Percentiles rank a stretch among this genome's conserved stretches.
Evolutionary conservation across 2,797 vertebrate species (phyloP).

Genomic region (Chrosomus eos): DNA sequence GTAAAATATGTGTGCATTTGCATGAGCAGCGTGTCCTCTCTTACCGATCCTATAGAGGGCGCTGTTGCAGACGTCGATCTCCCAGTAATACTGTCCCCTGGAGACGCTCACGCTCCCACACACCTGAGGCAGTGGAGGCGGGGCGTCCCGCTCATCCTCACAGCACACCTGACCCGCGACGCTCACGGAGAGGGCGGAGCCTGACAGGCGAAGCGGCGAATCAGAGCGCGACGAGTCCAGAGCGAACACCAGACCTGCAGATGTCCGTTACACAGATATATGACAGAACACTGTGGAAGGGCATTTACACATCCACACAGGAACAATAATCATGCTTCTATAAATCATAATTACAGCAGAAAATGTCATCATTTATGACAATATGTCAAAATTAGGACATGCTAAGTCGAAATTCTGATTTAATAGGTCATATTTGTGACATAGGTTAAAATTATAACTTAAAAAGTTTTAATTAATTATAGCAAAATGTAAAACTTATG

Average conservation of each 20-base stretch:
- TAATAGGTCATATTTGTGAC: neutral
- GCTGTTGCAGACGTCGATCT: conserved; percentile 80
- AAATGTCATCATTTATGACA: too few relatives aligned
- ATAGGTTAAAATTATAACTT: neutral
- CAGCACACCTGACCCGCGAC: conserved; percentile 44
- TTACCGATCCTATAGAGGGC: conserved; percentile 74
- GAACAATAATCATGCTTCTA: too few relatives aligned
- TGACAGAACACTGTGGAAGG: neutral
- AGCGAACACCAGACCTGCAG: conserved; percentile 68
- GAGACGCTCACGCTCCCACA: conserved; percentile 64
- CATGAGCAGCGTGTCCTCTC: conserved; percentile 21
- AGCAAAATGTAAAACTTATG: too few relatives aligned
- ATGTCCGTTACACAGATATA: neutral
- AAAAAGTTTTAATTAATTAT: neutral
- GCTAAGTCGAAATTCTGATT: neutral
- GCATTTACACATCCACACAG: too few relatives aligned
- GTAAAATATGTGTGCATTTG: neutral
- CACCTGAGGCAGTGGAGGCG: conserved; percentile 56
- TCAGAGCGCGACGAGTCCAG: conserved; percentile 65
- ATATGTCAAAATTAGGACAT: too few relatives aligned
- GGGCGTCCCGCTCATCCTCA: conserved; percentile 6
- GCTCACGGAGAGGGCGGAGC: conserved; percentile 66
- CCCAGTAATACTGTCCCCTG: conserved; percentile 78
- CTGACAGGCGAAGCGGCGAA: conserved; percentile 67
- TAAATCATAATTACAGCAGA: too few relatives aligned